Base-by-base conservation (phyloP, 1,140 invertebrate species). In the Octopus bimaculoides region DNA sequence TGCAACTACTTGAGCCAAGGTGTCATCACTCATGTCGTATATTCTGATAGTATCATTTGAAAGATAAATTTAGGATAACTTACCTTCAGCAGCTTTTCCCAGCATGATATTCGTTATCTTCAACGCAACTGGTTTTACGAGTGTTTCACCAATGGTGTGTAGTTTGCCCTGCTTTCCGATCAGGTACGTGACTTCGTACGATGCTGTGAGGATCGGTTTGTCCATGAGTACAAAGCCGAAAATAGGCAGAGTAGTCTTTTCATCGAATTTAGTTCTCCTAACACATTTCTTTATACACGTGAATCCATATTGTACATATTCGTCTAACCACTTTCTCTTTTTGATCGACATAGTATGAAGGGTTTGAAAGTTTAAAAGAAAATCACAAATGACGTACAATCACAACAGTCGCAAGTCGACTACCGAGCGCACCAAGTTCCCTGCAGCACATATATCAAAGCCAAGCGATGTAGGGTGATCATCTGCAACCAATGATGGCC, bases 21-120 rank as follows among this genome's bases (percentile, higher is more conserved):
- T 66, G 61, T 66, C 61, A 2, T 66, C 61, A 3, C 61, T n/a
- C 61, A 66, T 66, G 61, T 66, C 61, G 61, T 66, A 12, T 12
- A 66, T 66, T 66, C 61, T 66, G 61, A 66, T 66, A n/a, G 61
- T 66, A n/a, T 66, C 61, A 66, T 66, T 66, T 66, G 61, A 66
- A n/a, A 66, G 61, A 14, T 1, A 1, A 66, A 66, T n/a, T 14
- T 14, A 3, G n/a, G 61, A 66, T n/a, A 66, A 66, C 61, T 66
- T n/a, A n/a, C 3, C 61, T 66, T 66, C 61, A 66, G 61, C 61
- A 66, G 61, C 2, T 66, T 66, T 66, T 66, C 61, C 61, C 12
- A 66, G 1, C 1, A 66, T 66, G 61, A n/a, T 66, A n/a, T n/a
- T 66, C 12, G 61, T 3, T 3, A 66, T 66, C 61, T 66, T 66